Evolutionary conservation across 2,888 invertebrate genomes (phyloP).

Genomic region (Melinopterus prodromus): DNA sequence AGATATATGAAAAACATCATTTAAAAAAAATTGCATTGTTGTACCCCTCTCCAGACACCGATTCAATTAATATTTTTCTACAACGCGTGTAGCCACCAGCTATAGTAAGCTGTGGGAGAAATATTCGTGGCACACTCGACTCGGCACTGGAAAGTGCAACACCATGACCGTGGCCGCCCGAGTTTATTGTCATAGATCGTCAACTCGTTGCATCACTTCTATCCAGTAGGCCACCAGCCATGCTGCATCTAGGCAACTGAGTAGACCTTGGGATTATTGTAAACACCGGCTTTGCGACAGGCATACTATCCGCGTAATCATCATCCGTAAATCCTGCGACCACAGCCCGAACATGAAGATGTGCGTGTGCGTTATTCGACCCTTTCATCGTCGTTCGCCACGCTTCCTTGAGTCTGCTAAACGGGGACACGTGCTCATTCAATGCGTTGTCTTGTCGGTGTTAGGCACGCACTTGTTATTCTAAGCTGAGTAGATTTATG

Average conservation of each 20-base stretch:
- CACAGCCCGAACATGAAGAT: not conserved
- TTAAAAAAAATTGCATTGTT: no score
- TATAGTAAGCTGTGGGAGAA: no score
- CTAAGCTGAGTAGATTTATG: not conserved
- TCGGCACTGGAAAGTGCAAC: constrained; percentile 36
- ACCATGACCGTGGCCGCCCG: constrained; percentile 42
- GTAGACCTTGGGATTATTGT: constrained; percentile 40
- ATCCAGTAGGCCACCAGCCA: not conserved
- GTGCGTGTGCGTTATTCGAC: not conserved
- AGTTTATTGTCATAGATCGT: constrained; percentile 31
- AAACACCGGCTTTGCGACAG: constrained; percentile 42
- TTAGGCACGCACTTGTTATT: not conserved
- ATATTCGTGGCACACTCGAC: not conserved
- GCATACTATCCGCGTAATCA: constrained; percentile 42
- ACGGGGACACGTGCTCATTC: not conserved
- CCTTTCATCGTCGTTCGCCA: not conserved
- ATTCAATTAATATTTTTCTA: no score
- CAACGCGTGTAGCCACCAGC: no score
- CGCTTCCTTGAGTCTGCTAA: not conserved
- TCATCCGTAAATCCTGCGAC: constrained; percentile 44
- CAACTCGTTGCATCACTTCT: constrained; percentile 39
- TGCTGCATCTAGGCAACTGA: not conserved
- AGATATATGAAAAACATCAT: no score
- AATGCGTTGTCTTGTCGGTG: not conserved
- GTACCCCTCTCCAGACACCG: no score